A percentile compares a stretch with the other conserved stretches of the same genome.
phyloP scores from a whole-genome alignment of 2,797 vertebrate species.

The Danio kyathit region DNA sequence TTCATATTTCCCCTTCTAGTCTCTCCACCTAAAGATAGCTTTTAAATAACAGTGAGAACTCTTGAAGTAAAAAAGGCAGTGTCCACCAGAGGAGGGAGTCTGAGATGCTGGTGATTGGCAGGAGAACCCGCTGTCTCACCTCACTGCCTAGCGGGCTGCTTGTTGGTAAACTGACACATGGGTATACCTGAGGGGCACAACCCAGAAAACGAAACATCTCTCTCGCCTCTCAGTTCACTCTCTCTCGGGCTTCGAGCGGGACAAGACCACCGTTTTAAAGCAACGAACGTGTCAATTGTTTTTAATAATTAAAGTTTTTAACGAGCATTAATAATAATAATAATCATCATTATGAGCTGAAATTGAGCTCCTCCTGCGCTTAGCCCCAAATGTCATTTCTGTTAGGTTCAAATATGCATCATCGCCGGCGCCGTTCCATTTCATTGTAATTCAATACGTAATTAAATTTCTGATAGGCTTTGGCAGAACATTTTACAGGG shows the following conservation, averaged over 20 bases:
- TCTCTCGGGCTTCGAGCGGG: slow-evolving; percentile 17
- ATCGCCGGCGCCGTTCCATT: slow-evolving; percentile 41
- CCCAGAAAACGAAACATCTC: slow-evolving; percentile 55
- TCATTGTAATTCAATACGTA: slow-evolving; percentile 60
- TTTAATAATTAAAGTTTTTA: not conserved
- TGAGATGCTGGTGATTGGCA: slow-evolving; percentile 65
- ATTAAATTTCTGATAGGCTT: slow-evolving; percentile 64
- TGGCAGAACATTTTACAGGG: slow-evolving; percentile 59
- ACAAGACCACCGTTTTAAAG: slow-evolving; percentile 5
- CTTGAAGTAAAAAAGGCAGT: slow-evolving; percentile 55
- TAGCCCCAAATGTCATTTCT: slow-evolving; percentile 49
- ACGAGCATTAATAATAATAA: slow-evolving; percentile 18
- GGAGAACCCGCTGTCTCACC: slow-evolving; percentile 61
- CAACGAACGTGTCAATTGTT: not conserved
- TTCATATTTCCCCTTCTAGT: slow-evolving; percentile 33
- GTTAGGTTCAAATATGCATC: slow-evolving; percentile 55
- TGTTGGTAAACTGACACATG: slow-evolving; percentile 65
- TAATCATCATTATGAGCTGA: slow-evolving; percentile 20
- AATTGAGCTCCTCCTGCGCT: slow-evolving; percentile 19
- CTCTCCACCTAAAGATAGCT: slow-evolving; percentile 50
- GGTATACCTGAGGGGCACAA: slow-evolving; percentile 52
- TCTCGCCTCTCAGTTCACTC: slow-evolving; percentile 46
- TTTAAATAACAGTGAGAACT: slow-evolving; percentile 56
- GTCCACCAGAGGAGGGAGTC: slow-evolving; percentile 59
- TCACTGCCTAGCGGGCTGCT: slow-evolving; percentile 58